A percentile compares a stretch with the other conserved stretches of the same genome.
Evolutionary conservation across 2,888 invertebrate species (phyloP).

Genomic region (Chromoteleia sp.): DNA sequence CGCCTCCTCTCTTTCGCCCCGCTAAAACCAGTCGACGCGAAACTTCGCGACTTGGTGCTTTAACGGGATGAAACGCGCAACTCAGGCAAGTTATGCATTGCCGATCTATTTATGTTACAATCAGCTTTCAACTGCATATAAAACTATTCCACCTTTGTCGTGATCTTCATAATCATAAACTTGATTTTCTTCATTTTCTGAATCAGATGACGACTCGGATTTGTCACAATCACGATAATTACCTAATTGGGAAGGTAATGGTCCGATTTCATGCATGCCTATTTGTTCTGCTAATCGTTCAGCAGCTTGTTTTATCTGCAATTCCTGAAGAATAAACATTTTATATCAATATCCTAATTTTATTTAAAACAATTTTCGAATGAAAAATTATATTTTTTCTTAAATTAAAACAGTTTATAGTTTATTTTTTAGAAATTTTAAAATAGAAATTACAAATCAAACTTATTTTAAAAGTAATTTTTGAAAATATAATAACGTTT

Average conservation of each 20-base stretch:
- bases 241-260: conserved; percentile 81
- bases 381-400: too few species aligned
- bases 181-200: conserved; percentile 86
- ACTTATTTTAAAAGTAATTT: too few species aligned
- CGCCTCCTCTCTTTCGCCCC: not conserved
- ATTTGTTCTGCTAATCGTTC: conserved; percentile 85
- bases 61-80: conserved; percentile 64
- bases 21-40: conserved; percentile 61
- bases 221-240: conserved; percentile 83
- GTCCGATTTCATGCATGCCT: conserved; percentile 83
- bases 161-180: conserved; percentile 86
- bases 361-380: too few species aligned
- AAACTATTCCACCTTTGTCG: conserved; percentile 86
- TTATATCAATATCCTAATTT: too few species aligned
- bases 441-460: too few species aligned
- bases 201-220: conserved; percentile 77
- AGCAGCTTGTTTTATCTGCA: conserved; percentile 87
- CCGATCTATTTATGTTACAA: conserved; percentile 70
- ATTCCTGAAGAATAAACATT: conserved; percentile 80
- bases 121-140: conserved; percentile 82
- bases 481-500: too few species aligned
- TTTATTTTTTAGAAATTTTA: too few species aligned
- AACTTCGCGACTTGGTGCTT: conserved; percentile 67
- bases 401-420: too few species aligned
- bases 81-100: conserved; percentile 67